Evolutionary conservation across 2,888 invertebrate species (phyloP), one percentile per base, ranked within the genome.

Genomic region (Leucophenga montana): DNA sequence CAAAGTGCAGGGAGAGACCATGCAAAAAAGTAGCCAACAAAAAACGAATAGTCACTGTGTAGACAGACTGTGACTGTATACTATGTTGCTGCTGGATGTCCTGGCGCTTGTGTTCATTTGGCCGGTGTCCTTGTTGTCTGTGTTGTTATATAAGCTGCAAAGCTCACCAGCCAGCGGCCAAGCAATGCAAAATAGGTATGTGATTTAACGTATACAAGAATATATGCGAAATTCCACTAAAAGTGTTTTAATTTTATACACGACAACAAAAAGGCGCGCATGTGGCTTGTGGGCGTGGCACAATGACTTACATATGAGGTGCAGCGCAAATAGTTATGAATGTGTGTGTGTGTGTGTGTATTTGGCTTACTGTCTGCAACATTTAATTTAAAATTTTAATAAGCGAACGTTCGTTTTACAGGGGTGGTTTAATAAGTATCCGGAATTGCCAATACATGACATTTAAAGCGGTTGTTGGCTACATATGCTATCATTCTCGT

Each of bases 361-460:
- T 14, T 8, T 56, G 27, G 1, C 2, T 56, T 13, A 27, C 18
- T 44, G 46, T 46, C 20, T 46, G 62, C 46, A 62, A 62, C 44
- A 44, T 62, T 62, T 62, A 62, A 62, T 62, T 62, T 62, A 62
- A 44, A 62, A 62, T 62, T 44, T 62, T 62, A 62, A 46, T 62
- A 62, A 46, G 44, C n/a, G 8, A 33, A 33, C 3, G 8, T 33
- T 33, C n/a, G n/a, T n/a, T n/a, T n/a, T n/a, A n/a, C n/a, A n/a
- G n/a, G n/a, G n/a, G n/a, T n/a, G n/a, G n/a, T n/a, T n/a, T n/a
- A n/a, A n/a, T n/a, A n/a, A n/a, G n/a, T n/a, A n/a, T n/a, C n/a
- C n/a, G n/a, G n/a, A n/a, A n/a, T n/a, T n/a, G n/a, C n/a, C n/a
- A n/a, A n/a, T n/a, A n/a, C n/a, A n/a, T n/a, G n/a, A n/a, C n/a